A percentile compares a stretch with the other conserved stretches of the same genome.
Evolutionary conservation across 2,113 vertebrate genomes (phyloP).

Genomic region (Pipa parva): DNA sequence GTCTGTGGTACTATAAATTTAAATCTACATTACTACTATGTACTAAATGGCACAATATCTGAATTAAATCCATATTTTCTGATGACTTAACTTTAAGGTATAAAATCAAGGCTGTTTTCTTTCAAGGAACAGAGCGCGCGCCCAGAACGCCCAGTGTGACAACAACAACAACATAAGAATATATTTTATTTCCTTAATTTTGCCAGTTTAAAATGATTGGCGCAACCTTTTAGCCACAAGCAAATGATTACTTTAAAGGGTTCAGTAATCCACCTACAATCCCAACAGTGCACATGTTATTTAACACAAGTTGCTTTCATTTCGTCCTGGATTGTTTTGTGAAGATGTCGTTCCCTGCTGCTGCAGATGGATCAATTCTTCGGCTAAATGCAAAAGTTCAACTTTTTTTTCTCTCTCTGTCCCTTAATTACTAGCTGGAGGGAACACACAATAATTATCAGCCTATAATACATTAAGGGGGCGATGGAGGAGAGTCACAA

Average conservation of each 20-base stretch:
- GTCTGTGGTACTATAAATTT: too few relatives aligned
- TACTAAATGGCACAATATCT: too few relatives aligned
- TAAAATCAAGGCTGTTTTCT: too few relatives aligned
- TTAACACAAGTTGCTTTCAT: conserved; percentile 1
- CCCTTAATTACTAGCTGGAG: conserved; percentile 83
- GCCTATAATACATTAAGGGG: conserved; percentile 70
- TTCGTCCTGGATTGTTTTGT: conserved; percentile 12
- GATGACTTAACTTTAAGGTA: too few relatives aligned
- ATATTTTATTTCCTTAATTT: too few relatives aligned
- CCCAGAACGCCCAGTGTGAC: too few relatives aligned
- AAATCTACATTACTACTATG: too few relatives aligned
- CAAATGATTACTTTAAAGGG: conserved; percentile 39
- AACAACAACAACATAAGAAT: too few relatives aligned
- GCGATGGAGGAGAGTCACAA: conserved; percentile 45
- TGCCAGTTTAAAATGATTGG: background rate
- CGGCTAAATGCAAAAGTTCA: conserved; percentile 48
- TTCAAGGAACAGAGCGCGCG: too few relatives aligned
- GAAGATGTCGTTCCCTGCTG: conserved; percentile 23
- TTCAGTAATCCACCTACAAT: conserved; percentile 41
- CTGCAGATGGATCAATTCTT: conserved; percentile 33
- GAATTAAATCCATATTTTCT: too few relatives aligned
- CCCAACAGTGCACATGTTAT: background rate
- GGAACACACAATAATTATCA: conserved; percentile 78
- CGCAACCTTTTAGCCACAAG: conserved; percentile 25
- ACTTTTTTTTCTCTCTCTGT: conserved; percentile 61